Percentiles rank a stretch among this genome's conserved stretches.
Conservation (phyloP, 2,888 invertebrate species). For the Thymelicus sylvestris region DNA sequence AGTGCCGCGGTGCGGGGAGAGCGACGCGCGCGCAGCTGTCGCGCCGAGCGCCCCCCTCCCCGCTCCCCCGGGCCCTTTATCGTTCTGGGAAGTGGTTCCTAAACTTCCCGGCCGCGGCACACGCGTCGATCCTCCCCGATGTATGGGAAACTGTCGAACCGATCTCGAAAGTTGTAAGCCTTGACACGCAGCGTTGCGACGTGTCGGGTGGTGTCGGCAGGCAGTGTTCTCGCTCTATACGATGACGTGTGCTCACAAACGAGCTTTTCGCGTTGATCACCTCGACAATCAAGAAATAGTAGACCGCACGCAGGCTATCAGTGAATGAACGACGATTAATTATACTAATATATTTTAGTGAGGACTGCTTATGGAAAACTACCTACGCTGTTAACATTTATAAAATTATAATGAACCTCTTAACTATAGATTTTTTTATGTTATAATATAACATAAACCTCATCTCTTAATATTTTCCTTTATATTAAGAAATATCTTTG, state of each 20-base stretch:
- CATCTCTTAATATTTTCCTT: too few species aligned
- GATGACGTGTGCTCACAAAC: slow-evolving; percentile 56
- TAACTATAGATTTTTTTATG: background rate
- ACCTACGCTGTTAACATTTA: slow-evolving; percentile 13
- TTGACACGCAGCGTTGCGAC: slow-evolving; percentile 65
- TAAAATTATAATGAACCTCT: background rate
- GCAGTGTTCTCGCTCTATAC: slow-evolving; percentile 48
- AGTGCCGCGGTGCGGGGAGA: slow-evolving; percentile 66
- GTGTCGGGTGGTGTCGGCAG: slow-evolving; percentile 46
- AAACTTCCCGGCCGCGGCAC: slow-evolving; percentile 80
- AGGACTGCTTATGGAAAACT: slow-evolving; percentile 25
- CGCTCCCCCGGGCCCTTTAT: slow-evolving; percentile 71
- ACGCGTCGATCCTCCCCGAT: slow-evolving; percentile 56
- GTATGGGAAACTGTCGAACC: slow-evolving; percentile 51
- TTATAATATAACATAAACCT: background rate
- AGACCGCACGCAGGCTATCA: slow-evolving; percentile 44
- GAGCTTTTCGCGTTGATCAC: slow-evolving; percentile 57
- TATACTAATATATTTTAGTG: slow-evolving; percentile 36
- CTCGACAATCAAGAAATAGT: slow-evolving; percentile 39
- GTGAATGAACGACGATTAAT: slow-evolving; percentile 44
- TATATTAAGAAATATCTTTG: too few species aligned
- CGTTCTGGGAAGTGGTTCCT: slow-evolving; percentile 85
- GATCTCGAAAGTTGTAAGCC: slow-evolving; percentile 72
- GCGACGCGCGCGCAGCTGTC: slow-evolving; percentile 80
- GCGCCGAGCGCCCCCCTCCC: slow-evolving; percentile 60